phyloP scores from a whole-genome alignment of 2,797 vertebrate species.

The Centropyge bicolor region DNA sequence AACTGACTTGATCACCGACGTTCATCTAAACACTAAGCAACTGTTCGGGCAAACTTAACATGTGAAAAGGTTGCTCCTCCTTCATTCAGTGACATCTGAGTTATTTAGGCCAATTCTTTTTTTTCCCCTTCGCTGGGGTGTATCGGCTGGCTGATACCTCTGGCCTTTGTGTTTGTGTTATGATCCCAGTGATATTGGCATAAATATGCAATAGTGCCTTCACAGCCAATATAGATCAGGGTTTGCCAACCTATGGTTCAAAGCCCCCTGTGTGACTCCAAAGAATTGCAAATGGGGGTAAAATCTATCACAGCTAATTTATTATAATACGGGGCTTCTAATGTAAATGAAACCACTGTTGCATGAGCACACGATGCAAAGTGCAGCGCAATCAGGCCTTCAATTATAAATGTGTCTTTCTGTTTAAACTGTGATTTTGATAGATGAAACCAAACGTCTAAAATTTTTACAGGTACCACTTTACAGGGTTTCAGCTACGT shows the following conservation, averaged over 20 bases:
- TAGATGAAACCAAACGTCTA: constrained; percentile 23
- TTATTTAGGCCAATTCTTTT: constrained; percentile 20
- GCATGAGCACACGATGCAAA: not conserved
- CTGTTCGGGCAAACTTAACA: constrained; percentile 26
- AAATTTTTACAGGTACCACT: constrained; percentile 13
- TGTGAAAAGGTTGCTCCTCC: not conserved
- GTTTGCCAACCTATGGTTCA: constrained; percentile 41
- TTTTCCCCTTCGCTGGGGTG: constrained; percentile 17
- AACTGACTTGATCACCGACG: constrained; percentile 21
- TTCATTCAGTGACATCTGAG: constrained; percentile 1
- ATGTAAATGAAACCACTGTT: constrained; percentile 1
- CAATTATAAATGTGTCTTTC: constrained; percentile 3
- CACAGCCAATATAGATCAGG: constrained; percentile 46
- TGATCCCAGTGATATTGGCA: constrained; percentile 28
- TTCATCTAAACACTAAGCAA: constrained; percentile 2
- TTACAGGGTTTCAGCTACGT: constrained; percentile 45
- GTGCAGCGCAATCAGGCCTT: constrained; percentile 39
- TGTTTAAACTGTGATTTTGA: constrained; percentile 27
- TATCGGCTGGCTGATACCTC: constrained; percentile 63
- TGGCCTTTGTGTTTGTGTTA: constrained; percentile 30
- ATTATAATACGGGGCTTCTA: not conserved
- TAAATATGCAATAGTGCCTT: constrained; percentile 72
- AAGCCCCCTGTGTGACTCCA: constrained; percentile 33
- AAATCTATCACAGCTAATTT: constrained; percentile 21
- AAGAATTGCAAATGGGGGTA: constrained; percentile 28